Evolutionary conservation across 2,797 vertebrate genomes (phyloP), one percentile per base, ranked within the genome.

Genomic region (Neosalanx taihuensis): DNA sequence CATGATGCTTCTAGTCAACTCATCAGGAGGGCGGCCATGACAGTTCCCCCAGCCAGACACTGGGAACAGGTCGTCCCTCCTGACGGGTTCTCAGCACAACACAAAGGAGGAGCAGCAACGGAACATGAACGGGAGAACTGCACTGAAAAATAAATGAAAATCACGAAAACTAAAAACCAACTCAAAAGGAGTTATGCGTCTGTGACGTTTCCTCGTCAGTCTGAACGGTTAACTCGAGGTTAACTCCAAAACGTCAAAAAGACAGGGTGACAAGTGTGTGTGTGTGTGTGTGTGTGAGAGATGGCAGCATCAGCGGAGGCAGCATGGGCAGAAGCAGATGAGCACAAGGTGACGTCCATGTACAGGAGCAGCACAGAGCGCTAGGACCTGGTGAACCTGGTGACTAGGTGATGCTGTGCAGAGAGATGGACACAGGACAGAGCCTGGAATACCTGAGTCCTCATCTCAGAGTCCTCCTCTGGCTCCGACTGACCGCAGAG

Each of bases 401-500:
- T 80, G 13, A 60, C 37, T 56, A 66, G 72, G 63, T 6, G 56
- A 61, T 15, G 70, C 29, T 83, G 85, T 83, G 85, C 88, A 86
- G 79, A 75, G 80, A 87, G 82, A 79, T 18, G 77, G 72, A 59
- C 71, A 58, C 29, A 6, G 7, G 77, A 72, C 67, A 13, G 63
- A 69, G 81, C 81, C 83, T 71, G 71, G 81, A 88, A 87, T 98
- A 99, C 96, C 97, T 98, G 95, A 79, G 93, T 94, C 89, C 91
- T 95, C 86, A 92, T 92, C 86, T 98, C 96, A 79, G 95, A 92
- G 74, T 98, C 95, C 70, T 98, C 96, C 68, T 99, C 97, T 76
- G 96, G 95, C 82, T 99, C 97, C 88, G 97, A 99, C 97, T 99
- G 93, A 77, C 88, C 82, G 94, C 80, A 17, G 71, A 77, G 58